These are phyloP conservation scores for Porites lobata DNA, from an alignment of 92 coral and sea anemone species.

Conservation along the genomic window DNA sequence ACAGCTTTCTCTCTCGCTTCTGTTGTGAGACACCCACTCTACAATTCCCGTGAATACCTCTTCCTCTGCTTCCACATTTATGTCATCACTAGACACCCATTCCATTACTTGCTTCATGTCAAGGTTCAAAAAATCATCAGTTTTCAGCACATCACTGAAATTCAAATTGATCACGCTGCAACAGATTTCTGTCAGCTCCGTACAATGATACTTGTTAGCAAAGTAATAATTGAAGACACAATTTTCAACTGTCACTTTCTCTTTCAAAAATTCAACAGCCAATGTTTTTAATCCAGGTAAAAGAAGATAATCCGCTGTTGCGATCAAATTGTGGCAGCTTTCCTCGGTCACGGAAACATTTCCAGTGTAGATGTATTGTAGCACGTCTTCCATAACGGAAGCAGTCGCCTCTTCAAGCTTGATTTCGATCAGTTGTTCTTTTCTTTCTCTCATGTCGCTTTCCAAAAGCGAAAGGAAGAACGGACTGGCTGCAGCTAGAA, in stretches of 20 bases:
- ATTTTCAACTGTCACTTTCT: constrained; percentile 40
- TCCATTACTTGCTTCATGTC: neutral
- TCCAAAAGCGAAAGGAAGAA: constrained; percentile 71
- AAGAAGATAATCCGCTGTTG: constrained; percentile 84
- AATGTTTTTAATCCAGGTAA: constrained; percentile 68
- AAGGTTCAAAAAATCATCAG: constrained; percentile 7
- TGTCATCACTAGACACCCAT: constrained; percentile 43
- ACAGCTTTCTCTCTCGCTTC: constrained; percentile 4
- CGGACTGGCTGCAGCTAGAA: constrained; percentile 73
- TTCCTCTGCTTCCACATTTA: constrained; percentile 25
- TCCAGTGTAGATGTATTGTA: constrained; percentile 83
- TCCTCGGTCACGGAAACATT: constrained; percentile 62
- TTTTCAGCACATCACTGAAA: neutral
- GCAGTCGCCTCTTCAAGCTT: constrained; percentile 64
- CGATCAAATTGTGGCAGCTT: constrained; percentile 77
- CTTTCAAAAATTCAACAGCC: constrained; percentile 72
- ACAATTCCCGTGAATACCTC: constrained; percentile 31
- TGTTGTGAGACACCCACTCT: constrained; percentile 24
- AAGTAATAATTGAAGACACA: constrained; percentile 30
- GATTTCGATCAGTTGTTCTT: constrained; percentile 44
- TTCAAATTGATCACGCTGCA: neutral
- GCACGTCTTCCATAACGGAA: constrained; percentile 54
- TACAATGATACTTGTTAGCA: constrained; percentile 18
- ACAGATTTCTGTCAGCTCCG: neutral
- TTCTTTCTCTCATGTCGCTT: constrained; percentile 78